A percentile compares a stretch with the other conserved stretches of the same genome.
Evolutionary conservation across 1,140 invertebrate genomes (phyloP).

Genomic region (Limonius californicus): DNA sequence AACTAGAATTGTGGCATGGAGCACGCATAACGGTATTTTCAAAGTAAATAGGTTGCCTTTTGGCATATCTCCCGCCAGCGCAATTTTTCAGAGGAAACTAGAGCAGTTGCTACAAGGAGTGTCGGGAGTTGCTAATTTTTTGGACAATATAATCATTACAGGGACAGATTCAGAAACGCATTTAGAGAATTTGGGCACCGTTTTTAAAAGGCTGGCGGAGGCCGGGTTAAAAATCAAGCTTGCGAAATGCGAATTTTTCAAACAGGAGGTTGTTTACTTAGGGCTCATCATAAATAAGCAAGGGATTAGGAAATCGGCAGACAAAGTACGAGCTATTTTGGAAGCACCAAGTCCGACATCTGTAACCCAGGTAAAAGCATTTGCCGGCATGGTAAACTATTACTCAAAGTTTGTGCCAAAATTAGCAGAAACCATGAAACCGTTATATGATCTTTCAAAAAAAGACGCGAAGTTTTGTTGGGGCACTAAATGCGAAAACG

Average conservation of each 20-base stretch:
- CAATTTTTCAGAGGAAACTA: slow-evolving; percentile 39
- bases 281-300: slow-evolving; percentile 44
- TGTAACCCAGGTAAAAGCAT: slow-evolving; percentile 34
- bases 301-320: slow-evolving; percentile 33
- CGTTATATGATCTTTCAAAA: slow-evolving; percentile 30
- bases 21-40: slow-evolving; percentile 37
- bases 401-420: slow-evolving; percentile 37
- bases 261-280: slow-evolving; percentile 39
- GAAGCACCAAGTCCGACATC: slow-evolving; percentile 31
- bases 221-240: slow-evolving; percentile 25
- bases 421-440: slow-evolving; percentile 19
- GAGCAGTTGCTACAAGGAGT: slow-evolving; percentile 33
- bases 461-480: slow-evolving; percentile 45
- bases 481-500: slow-evolving; percentile 25
- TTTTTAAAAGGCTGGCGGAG: background rate
- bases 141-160: background rate
- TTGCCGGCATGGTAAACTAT: slow-evolving; percentile 44
- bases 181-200: background rate
- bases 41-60: slow-evolving; percentile 39
- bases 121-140: slow-evolving; percentile 21
- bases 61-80: slow-evolving; percentile 37
- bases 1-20: slow-evolving; percentile 42
- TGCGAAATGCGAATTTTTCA: slow-evolving; percentile 30
- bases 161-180: background rate
- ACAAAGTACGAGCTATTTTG: slow-evolving; percentile 37